Conservation (phyloP, 2,113 vertebrate species). For the Synchiropus splendidus region DNA sequence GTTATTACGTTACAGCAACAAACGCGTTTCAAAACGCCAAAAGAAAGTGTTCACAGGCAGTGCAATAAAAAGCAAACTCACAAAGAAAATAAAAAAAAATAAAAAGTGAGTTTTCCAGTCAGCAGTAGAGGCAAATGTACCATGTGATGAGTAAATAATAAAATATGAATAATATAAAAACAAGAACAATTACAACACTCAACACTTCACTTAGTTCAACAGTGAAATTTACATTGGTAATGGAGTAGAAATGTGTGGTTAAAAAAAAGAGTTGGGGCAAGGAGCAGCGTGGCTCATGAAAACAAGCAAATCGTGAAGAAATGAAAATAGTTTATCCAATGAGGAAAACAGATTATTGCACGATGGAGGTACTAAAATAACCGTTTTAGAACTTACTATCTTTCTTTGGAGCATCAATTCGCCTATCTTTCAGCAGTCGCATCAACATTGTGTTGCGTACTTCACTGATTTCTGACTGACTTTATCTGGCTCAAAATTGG, state of each 20-base stretch:
- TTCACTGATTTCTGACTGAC: no score
- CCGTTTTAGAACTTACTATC: conserved; percentile 3
- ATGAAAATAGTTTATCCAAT: no score
- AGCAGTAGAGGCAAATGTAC: conserved; percentile 54
- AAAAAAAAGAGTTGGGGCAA: conserved; percentile 15
- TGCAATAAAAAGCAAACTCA: conserved; percentile 50
- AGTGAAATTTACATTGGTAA: conserved; percentile 61
- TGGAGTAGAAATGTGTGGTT: conserved; percentile 34
- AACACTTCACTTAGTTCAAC: conserved; percentile 62
- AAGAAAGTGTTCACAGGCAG: conserved; percentile 45
- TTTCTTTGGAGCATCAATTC: no score
- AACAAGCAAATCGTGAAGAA: conserved; percentile 16
- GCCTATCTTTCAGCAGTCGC: no score
- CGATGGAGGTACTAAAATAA: conserved; percentile 10
- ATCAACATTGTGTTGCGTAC: no score
- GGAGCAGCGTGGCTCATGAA: conserved; percentile 20
- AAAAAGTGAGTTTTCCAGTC: conserved; percentile 49
- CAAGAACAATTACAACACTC: conserved; percentile 63
- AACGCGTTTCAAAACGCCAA: conserved; percentile 33
- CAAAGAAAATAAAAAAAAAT: conserved; percentile 32
- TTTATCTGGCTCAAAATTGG: no score
- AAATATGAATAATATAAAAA: conserved; percentile 59
- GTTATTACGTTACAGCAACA: conserved; percentile 28
- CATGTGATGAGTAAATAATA: conserved; percentile 48
- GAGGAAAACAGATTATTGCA: not conserved